These are phyloP conservation scores for Eurystomus glaucurus DNA, from an alignment of 2,797 vertebrate species.

Conservation along the genomic window DNA sequence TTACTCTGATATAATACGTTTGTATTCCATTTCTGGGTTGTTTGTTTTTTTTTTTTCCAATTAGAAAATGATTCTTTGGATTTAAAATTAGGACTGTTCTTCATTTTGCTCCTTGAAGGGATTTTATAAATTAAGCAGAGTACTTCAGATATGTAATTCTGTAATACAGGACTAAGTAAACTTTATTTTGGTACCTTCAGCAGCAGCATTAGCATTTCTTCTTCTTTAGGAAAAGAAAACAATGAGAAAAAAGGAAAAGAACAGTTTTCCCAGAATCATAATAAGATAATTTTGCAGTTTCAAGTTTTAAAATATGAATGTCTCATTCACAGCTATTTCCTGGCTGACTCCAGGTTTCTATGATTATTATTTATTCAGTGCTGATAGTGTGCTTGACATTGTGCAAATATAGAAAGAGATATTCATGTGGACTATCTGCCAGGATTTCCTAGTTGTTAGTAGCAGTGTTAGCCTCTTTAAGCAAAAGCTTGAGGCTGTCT, in stretches of 20 bases:
- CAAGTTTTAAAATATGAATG: slow-evolving; percentile 46
- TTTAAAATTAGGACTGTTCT: neutral
- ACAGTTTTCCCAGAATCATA: slow-evolving; percentile 15
- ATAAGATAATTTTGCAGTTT: slow-evolving; percentile 41
- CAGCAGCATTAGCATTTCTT: neutral
- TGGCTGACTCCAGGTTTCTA: slow-evolving; percentile 61
- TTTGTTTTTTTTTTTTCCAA: neutral
- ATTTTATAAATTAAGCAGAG: neutral
- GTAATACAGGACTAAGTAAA: neutral
- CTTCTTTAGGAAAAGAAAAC: slow-evolving; percentile 6
- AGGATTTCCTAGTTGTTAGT: slow-evolving; percentile 69
- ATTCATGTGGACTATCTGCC: slow-evolving; percentile 60
- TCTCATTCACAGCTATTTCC: slow-evolving; percentile 58
- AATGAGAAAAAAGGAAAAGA: neutral
- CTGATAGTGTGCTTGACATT: slow-evolving; percentile 65
- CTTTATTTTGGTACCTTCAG: neutral
- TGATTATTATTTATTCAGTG: slow-evolving; percentile 70
- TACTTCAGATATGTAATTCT: neutral
- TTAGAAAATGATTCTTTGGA: neutral
- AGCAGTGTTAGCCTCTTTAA: slow-evolving; percentile 66
- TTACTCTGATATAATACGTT: neutral
- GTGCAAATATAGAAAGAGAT: slow-evolving; percentile 63
- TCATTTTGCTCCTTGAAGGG: neutral
- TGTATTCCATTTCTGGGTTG: neutral
- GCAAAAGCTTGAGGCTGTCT: slow-evolving; percentile 65